phyloP scores from a whole-genome alignment of 2,113 vertebrate genomes.

The Odontophorus gujanensis region DNA sequence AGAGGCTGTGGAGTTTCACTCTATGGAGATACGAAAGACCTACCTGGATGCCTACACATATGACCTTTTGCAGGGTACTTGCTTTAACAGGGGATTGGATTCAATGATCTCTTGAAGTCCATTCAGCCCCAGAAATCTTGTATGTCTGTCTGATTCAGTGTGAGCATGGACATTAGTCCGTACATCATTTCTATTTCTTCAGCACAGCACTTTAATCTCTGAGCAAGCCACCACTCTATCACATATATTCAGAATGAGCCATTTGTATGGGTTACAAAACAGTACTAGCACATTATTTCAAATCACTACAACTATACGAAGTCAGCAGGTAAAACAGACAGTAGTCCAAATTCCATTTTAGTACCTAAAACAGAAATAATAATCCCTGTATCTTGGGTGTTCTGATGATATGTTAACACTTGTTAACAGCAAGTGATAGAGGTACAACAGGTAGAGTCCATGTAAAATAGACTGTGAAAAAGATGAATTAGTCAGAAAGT shows the following conservation, averaged over 20 bases:
- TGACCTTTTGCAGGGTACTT: too few relatives aligned
- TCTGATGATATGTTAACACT: not conserved
- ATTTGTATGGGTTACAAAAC: not conserved
- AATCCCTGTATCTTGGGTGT: not conserved
- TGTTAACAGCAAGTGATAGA: not conserved
- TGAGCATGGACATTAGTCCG: not conserved
- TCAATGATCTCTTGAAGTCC: too few relatives aligned
- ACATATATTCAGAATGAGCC: not conserved
- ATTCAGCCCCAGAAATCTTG: too few relatives aligned
- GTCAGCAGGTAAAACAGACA: not conserved
- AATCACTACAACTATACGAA: not conserved
- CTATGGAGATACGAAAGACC: too few relatives aligned
- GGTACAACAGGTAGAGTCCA: not conserved
- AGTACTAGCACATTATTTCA: not conserved
- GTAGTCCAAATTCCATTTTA: not conserved
- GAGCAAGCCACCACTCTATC: not conserved
- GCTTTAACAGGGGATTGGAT: too few relatives aligned
- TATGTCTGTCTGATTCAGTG: too few relatives aligned
- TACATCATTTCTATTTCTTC: not conserved
- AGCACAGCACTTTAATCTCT: not conserved
- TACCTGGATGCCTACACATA: too few relatives aligned
- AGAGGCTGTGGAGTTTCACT: too few relatives aligned
- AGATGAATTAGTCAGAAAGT: not conserved
- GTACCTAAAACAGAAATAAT: not conserved
- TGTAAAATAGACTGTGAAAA: not conserved